A percentile compares a stretch with the other conserved stretches of the same genome.
Conservation (phyloP, 2,888 invertebrate genomes). For the Epistrophe eligans region DNA sequence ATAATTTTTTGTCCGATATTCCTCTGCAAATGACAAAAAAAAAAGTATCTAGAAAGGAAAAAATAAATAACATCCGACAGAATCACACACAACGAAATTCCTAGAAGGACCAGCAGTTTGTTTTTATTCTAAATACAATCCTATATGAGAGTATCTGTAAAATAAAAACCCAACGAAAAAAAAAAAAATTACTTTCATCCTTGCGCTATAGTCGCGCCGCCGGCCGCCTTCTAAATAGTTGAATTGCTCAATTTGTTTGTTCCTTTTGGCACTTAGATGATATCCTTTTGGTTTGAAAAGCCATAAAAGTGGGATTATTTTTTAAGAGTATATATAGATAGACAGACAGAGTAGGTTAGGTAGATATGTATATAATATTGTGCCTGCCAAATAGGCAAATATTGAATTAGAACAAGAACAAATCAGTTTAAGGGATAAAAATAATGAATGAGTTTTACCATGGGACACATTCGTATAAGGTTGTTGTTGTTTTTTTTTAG, state of each 20-base stretch:
- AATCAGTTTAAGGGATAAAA: not conserved
- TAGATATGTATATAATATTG: not conserved
- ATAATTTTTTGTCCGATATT: constrained; percentile 15
- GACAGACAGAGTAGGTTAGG: not conserved
- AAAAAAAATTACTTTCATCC: constrained; percentile 58
- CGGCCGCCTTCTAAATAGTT: not conserved
- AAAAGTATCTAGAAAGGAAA: constrained; percentile 22
- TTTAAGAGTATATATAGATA: not conserved
- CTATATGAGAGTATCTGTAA: not conserved
- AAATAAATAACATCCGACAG: constrained; percentile 58
- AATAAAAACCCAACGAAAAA: not conserved
- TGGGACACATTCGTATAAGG: not conserved
- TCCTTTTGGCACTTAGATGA: constrained; percentile 63
- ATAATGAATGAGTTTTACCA: not conserved
- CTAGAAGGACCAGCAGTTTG: constrained; percentile 66
- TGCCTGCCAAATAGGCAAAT: constrained; percentile 52
- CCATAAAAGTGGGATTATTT: constrained; percentile 40
- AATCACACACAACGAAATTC: constrained; percentile 61
- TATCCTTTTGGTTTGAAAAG: constrained; percentile 18
- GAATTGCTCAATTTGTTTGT: constrained; percentile 71
- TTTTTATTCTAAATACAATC: constrained; percentile 42
- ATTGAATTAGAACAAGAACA: constrained; percentile 30
- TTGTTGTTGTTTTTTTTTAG: no score
- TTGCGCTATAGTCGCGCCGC: constrained; percentile 35
- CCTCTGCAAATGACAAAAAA: constrained; percentile 30